Evolutionary conservation across 1,140 invertebrate genomes (phyloP).

Genomic region (Ceratina calcarata): DNA sequence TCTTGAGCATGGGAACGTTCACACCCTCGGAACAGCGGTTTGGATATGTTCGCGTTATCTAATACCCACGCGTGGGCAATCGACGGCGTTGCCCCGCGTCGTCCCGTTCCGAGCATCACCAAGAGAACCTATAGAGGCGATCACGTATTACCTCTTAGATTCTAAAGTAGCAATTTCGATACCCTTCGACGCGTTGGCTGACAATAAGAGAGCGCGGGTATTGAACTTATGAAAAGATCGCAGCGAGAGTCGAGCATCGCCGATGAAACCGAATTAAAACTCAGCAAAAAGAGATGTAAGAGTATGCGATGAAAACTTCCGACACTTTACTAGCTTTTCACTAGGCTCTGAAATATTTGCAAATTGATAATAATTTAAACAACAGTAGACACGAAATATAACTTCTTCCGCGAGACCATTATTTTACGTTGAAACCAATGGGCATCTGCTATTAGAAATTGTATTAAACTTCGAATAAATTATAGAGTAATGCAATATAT

Average conservation of each 20-base stretch:
- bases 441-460: no score
- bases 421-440: no score
- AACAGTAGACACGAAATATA: no score
- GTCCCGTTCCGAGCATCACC: conserved; percentile 29
- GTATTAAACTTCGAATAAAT: no score
- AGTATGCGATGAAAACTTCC: neutral
- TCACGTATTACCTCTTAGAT: conserved; percentile 67
- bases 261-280: conserved; percentile 18
- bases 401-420: no score
- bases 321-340: no score
- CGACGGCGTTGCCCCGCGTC: conserved; percentile 1
- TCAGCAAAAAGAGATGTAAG: neutral
- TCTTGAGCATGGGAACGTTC: no score
- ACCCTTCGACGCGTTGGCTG: conserved; percentile 30
- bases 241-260: conserved; percentile 1
- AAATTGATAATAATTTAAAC: no score
- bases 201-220: conserved; percentile 46
- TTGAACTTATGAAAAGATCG: conserved; percentile 32
- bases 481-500: no score
- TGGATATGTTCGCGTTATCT: conserved; percentile 39
- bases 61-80: conserved; percentile 14
- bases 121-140: conserved; percentile 59
- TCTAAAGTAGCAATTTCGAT: conserved; percentile 54
- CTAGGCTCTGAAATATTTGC: no score
- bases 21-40: no score